Evolutionary conservation across 2,113 vertebrate genomes (phyloP), one percentile per base, ranked within the genome.

Genomic region (Dermatemys mawii): DNA sequence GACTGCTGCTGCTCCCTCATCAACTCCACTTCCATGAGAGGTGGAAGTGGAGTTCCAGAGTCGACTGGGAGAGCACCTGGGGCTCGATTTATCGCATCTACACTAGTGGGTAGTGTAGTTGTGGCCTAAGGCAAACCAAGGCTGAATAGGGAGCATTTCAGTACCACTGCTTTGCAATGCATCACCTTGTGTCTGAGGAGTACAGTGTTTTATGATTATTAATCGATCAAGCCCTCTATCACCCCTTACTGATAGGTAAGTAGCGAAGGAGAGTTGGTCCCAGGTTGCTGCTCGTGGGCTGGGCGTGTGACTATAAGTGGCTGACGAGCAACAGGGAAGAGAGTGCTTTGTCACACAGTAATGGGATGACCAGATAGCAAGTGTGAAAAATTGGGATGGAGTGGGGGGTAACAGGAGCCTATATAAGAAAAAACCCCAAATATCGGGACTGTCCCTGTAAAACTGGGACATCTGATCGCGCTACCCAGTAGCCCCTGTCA

Each of bases 211-310:
- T n/a, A 5, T 38, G 35, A 38, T 27, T 49, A 5, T 73, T 22
- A n/a, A n/a, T n/a, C n/a, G 6, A 3, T 11, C 50, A 48, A 50
- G 29, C 48, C 70, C 1, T 1, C 11, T 44, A 29, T 22, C 0
- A 0, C 79, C 84, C n/a, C 51, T 75, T n/a, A 49, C 3, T 50
- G 54, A 44, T 38, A 50, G 57, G 10, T 19, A 70, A 38, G n/a
- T 38, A 70, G n/a, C 10, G 5, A 38, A 38, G 63, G 63, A 70
- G 63, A 38, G n/a, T 70, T 70, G 63, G n/a, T 38, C n/a, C 63
- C 35, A 22, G 63, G 26, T 46, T 76, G 11, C 73, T 76, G 73
- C 24, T 10, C 38, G 3, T 16, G 38, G 38, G 41, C 41, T 27
- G 73, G 44, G 41, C 44, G 6, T 19, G 41, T 5, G 41, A 76